phyloP scores from a whole-genome alignment of 2,113 vertebrate species.

The Otis tarda region DNA sequence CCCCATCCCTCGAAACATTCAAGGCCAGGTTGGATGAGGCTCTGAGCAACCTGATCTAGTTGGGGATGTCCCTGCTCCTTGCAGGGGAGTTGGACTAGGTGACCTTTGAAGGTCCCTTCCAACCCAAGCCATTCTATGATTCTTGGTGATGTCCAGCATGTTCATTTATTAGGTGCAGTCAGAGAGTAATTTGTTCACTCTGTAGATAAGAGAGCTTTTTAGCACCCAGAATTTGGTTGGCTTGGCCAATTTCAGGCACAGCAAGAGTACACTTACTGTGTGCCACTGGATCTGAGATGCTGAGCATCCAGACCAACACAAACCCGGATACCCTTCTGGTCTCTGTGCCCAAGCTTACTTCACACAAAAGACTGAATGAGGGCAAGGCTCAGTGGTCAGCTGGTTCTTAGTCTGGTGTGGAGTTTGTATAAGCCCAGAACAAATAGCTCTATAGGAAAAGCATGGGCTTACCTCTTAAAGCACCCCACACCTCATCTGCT shows the following conservation, averaged over 20 bases:
- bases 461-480: constrained; percentile 83
- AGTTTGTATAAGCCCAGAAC: background rate
- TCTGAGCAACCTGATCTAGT: no score
- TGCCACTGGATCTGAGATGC: background rate
- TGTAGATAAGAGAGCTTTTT: background rate
- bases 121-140: no score
- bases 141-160: background rate
- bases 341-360: background rate
- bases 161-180: background rate
- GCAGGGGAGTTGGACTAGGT: no score
- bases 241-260: background rate
- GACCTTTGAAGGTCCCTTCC: no score
- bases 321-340: background rate
- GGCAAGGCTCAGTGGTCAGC: background rate
- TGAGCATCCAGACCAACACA: background rate
- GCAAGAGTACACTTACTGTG: rapidly evolving
- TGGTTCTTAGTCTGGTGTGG: background rate
- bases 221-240: background rate
- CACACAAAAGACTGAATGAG: background rate
- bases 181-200: background rate
- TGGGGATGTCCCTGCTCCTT: no score
- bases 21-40: no score
- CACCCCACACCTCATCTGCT: constrained; percentile 92
- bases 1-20: no score
- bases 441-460: background rate